phyloP scores from a whole-genome alignment of 2,797 vertebrate species.

The Parambassis ranga region DNA sequence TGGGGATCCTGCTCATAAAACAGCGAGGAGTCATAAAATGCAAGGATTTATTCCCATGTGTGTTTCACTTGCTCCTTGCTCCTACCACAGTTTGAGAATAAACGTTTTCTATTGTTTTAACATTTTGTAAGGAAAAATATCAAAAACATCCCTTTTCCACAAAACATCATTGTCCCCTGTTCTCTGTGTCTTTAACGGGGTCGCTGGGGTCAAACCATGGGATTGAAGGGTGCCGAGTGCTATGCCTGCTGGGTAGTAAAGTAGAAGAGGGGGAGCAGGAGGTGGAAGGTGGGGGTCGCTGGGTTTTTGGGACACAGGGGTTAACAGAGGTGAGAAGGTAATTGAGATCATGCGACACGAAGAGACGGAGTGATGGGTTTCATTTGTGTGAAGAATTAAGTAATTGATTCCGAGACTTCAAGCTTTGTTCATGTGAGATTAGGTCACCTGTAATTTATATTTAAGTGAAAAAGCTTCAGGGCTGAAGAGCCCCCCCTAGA shows the following conservation, averaged over 20 bases:
- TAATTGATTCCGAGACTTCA: constrained; percentile 8
- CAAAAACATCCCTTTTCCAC: neutral
- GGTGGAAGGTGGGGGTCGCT: constrained; percentile 38
- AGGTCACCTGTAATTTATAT: constrained; percentile 30
- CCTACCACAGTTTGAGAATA: too few species aligned
- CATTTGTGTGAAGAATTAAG: constrained; percentile 8
- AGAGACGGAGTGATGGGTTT: constrained; percentile 47
- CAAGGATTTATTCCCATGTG: constrained; percentile 24
- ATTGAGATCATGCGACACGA: constrained; percentile 68
- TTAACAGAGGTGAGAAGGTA: constrained; percentile 76
- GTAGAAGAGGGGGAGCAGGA: constrained; percentile 41
- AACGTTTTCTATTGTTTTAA: neutral
- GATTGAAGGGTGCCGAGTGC: constrained; percentile 75
- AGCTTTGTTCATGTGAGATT: too few species aligned
- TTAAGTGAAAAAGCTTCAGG: constrained; percentile 29
- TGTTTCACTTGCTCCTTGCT: too few species aligned
- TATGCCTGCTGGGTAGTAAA: constrained; percentile 78
- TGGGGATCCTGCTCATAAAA: constrained; percentile 36
- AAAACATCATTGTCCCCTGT: constrained; percentile 52
- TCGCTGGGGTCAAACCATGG: constrained; percentile 52
- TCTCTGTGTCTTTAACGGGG: constrained; percentile 33
- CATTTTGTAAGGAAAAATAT: neutral
- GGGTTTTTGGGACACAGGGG: constrained; percentile 51
- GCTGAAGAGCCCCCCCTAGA: constrained; percentile 40
- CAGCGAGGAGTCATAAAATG: constrained; percentile 24